Evolutionary conservation across 2,797 vertebrate species (phyloP), one percentile per base, ranked within the genome.

Genomic region (Halcyon badia): DNA sequence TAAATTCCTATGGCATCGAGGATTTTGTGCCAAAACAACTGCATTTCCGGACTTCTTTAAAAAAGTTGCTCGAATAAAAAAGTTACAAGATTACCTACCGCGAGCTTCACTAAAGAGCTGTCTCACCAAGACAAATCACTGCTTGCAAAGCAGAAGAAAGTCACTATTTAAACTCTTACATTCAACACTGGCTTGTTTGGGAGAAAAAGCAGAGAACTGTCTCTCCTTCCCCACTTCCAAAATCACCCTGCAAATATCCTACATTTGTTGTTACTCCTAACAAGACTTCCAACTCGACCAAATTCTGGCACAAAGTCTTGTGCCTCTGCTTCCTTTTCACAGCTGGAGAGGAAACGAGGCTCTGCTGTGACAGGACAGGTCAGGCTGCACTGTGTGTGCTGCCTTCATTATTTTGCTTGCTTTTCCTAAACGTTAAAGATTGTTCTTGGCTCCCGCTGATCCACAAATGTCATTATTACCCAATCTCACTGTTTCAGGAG

Each of bases 311-410:
- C 44, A 37, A 51, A 70, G 12, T 28, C 65, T 85, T 8, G 0
- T 31, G 35, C 33, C 33, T 86, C 44, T 94, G 82, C 65, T 86
- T 90, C 87, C 93, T 86, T 52, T 58, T 10, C 77, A 61, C 79
- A 94, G 83, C 79, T 71, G 65, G 41, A 78, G 33, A 92, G 91
- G 91, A 94, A 91, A 90, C 7, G 8, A 5, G 54, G 49, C 54
- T 82, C 48, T 62, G 54, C 65, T 72, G 81, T 21, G 22, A 90
- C 42, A 72, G 78, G 49, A 72, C 65, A 90, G 86, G 54, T 77
- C 80, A 61, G 57, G 89, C 51, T 52, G 51, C 70, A 71, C 83
- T 15, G 28, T 3, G 5, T 33, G 21, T 30, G 9, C 69, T 79
- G 66, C n/a, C 52, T 48, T 84, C 13, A 1, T 14, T 62, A 62